Conservation (phyloP, 2,888 invertebrate genomes). For the Morpho deidamia region DNA sequence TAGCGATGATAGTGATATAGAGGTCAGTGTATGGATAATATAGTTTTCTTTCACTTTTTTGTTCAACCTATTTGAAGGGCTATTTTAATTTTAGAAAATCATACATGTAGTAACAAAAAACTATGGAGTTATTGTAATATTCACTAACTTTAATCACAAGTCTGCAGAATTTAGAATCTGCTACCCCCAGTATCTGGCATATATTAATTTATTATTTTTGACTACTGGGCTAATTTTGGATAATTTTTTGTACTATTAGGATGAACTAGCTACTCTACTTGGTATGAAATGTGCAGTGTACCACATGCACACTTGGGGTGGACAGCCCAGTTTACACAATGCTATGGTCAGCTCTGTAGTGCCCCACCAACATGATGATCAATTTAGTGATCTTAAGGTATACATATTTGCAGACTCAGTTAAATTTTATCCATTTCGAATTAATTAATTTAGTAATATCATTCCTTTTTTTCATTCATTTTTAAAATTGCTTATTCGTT, state of each 20-base stretch:
- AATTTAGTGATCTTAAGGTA: slow-evolving; percentile 82
- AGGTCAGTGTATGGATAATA: slow-evolving; percentile 40
- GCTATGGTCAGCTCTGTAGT: slow-evolving; percentile 88
- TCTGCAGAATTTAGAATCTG: no score
- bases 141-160: no score
- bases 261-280: slow-evolving; percentile 82
- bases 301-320: slow-evolving; percentile 88
- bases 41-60: no score
- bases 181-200: background rate
- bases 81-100: no score
- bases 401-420: background rate
- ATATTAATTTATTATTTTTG: background rate
- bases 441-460: background rate
- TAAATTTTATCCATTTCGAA: background rate
- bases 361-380: slow-evolving; percentile 62
- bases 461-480: no score
- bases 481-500: no score
- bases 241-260: slow-evolving; percentile 49
- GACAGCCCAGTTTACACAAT: slow-evolving; percentile 87
- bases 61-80: no score
- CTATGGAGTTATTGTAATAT: no score
- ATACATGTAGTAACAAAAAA: no score
- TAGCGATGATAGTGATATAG: slow-evolving; percentile 64
- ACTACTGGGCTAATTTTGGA: background rate
- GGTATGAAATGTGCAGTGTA: slow-evolving; percentile 94